Evolutionary conservation across 2,797 vertebrate genomes (phyloP), one percentile per base, ranked within the genome.

Genomic region (Neosalanx taihuensis): DNA sequence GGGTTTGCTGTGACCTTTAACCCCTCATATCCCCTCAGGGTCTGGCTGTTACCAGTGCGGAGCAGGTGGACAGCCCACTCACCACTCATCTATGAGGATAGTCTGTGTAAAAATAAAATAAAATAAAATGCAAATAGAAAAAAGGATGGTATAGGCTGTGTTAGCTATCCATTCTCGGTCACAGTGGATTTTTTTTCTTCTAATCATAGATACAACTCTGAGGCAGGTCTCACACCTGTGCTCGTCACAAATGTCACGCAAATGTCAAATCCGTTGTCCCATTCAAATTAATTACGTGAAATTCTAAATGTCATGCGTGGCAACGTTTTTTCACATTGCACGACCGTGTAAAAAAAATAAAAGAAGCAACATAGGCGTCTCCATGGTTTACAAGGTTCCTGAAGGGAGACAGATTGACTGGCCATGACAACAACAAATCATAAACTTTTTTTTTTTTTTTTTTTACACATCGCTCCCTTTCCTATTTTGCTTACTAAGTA

Each of bases 1-100:
- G 5, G 65, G 70, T 76, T 64, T n/a, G 0, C 72, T 62, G 64
- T n/a, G 56, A 73, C 74, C 46, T 67, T 59, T 26, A 26, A 64
- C 62, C 80, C 57, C 64, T 67, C 53, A 18, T 6, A 12, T 26
- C 58, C 58, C 67, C 59, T 56, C 58, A 63, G 72, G 73, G 79
- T 67, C 70, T 31, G 74, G 74, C 72, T 83, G 81, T 90, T 91
- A 91, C 91, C 88, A 81, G 74, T 53, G 75, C 26, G 76, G 20
- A 6, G 72, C 86, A 89, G 88, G 80, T 64, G 46, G 74, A 77
- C 64, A 17, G 15, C 41, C 64, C 37, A 58, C 18, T n/a, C 64
- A n/a, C 56, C 56, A 33, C 35, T 26, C 23, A 37, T 37, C 35
- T 7, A 37, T 37, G 35, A 37, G 35, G 35, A 37, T 37, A 37